Evolutionary conservation across 1,140 invertebrate species (phyloP), one percentile per base, ranked within the genome.

Genomic region (Aphelenchoides fujianensis): DNA sequence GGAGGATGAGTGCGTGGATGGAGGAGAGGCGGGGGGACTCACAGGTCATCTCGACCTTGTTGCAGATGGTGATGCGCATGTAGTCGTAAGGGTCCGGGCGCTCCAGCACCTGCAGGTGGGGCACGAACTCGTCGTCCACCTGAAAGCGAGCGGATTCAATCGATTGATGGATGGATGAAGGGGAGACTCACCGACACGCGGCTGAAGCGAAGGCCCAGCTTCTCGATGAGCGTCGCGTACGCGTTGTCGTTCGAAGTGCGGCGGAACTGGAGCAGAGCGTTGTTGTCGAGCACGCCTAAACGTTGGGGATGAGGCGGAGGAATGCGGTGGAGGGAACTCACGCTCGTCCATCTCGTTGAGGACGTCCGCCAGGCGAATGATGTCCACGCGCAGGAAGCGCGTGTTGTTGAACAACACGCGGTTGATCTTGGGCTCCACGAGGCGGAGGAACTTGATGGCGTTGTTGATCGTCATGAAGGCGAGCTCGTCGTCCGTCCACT

Each of bases 101-200:
- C 23, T 48, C 23, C 12, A 48, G 41, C 41, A 23, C 12, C 12
- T 48, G 41, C n/a, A 48, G 41, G 23, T 48, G 41, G 23, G 41
- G 12, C 12, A 48, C 12, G 41, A 7, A 59, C 55, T 59, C 55
- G 55, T 59, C 55, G 55, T 59, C 55, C 5, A 59, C 55, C 34
- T 59, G 27, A 23, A n/a, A n/a, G n/a, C n/a, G n/a, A n/a, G n/a
- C n/a, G n/a, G n/a, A n/a, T n/a, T n/a, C n/a, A n/a, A n/a, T n/a
- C n/a, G n/a, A n/a, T n/a, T n/a, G n/a, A n/a, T n/a, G n/a, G n/a
- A n/a, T n/a, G n/a, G n/a, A n/a, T n/a, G n/a, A n/a, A n/a, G n/a
- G n/a, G n/a, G n/a, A n/a, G n/a, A n/a, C n/a, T n/a, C n/a, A n/a
- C n/a, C n/a, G n/a, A n/a, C n/a, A 48, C 41, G 41, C 41, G 41